phyloP scores from a whole-genome alignment of 2,888 invertebrate species.

The Endotricha flammealis region DNA sequence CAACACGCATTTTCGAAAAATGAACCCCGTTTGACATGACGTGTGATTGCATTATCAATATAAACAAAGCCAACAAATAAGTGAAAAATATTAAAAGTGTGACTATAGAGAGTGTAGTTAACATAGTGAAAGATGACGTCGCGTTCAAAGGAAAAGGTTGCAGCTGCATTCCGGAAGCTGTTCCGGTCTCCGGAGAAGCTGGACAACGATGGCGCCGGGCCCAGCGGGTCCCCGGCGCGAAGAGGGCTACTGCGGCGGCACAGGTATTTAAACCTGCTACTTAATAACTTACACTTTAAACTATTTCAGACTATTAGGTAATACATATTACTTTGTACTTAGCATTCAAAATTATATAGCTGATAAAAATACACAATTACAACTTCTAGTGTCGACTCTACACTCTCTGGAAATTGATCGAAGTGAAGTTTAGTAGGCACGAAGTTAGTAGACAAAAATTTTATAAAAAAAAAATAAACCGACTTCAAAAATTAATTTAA shows the following conservation, averaged over 20 bases:
- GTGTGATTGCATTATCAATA: constrained; percentile 34
- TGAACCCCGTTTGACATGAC: constrained; percentile 51
- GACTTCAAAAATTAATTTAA: no score
- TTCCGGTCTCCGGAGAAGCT: constrained; percentile 86
- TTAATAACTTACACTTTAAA: no score
- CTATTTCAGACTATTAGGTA: no score
- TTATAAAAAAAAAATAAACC: no score
- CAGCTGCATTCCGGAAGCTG: constrained; percentile 87
- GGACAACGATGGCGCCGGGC: constrained; percentile 80
- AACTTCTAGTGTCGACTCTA: no score
- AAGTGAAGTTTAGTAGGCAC: no score
- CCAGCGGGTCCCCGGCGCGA: constrained; percentile 80
- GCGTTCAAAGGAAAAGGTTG: constrained; percentile 88
- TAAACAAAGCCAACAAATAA: constrained; percentile 29
- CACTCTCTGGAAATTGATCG: no score
- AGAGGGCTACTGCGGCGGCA: constrained; percentile 71
- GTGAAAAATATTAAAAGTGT: constrained; percentile 41
- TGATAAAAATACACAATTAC: no score
- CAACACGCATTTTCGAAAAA: constrained; percentile 32
- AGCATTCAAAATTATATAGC: no score
- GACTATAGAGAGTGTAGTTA: constrained; percentile 36
- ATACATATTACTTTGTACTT: no score
- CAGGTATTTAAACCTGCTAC: no score
- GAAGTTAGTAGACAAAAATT: no score
- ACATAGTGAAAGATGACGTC: constrained; percentile 81